These are phyloP conservation scores for Orbicella faveolata DNA, from an alignment of 64 coral and sea anemone species.

Conservation along the genomic window DNA sequence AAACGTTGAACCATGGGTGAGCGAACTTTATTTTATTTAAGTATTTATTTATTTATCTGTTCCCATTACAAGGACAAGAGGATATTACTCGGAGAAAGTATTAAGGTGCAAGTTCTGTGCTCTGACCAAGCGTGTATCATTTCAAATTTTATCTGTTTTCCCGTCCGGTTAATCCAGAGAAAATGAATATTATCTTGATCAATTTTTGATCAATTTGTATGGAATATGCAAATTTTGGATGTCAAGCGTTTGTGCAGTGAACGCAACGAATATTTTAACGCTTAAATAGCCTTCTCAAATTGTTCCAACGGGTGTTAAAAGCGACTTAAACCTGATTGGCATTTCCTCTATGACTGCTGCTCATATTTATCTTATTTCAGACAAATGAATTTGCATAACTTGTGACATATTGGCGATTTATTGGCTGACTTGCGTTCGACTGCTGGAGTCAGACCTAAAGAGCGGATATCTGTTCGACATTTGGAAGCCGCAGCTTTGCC, in stretches of 20 bases:
- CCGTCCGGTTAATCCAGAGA: not conserved
- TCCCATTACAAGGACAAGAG: not conserved
- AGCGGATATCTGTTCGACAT: not conserved
- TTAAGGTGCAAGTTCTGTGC: not conserved
- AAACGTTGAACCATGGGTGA: not conserved
- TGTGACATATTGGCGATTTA: not conserved
- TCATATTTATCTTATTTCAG: not conserved
- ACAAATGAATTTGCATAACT: not conserved
- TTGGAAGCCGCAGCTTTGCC: too few species aligned
- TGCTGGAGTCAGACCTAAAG: not conserved
- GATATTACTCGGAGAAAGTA: not conserved
- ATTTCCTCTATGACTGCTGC: not conserved
- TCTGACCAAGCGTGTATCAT: not conserved
- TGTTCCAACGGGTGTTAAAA: not conserved
- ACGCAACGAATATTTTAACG: not conserved
- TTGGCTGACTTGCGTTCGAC: not conserved
- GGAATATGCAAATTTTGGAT: conserved; percentile 18
- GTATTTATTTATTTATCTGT: not conserved
- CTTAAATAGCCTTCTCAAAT: not conserved
- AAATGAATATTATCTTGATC: not conserved
- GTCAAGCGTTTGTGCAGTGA: not conserved
- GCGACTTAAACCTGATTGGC: not conserved
- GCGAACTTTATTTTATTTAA: not conserved
- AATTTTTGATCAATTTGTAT: not conserved
- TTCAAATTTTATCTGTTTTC: not conserved